Evolutionary conservation across 2,797 vertebrate genomes (phyloP), one percentile per base, ranked within the genome.

Genomic region (Rhinatrema bivittatum): DNA sequence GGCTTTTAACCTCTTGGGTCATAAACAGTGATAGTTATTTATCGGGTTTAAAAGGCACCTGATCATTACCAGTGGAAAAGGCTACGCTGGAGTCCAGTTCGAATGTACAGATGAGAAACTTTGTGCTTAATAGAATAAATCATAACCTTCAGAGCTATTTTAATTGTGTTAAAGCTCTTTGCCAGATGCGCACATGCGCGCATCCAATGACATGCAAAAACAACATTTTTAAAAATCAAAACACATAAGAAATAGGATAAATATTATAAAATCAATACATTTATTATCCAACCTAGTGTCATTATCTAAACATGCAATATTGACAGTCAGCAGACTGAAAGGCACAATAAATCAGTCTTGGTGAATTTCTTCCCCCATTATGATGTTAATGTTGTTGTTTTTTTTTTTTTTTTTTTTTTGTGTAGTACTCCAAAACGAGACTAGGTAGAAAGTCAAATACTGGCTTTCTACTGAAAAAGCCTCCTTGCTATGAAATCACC

Each of bases 1-100:
- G 73, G 84, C 86, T 84, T 87, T 90, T 93, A 88, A 93, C 81
- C 89, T 82, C 80, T 67, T 39, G 82, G 93, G 91, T 93, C 89
- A 94, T 84, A 85, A 86, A 87, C 54, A 69, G 53, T 60, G 70
- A 74, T 70, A 78, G 74, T 74, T 82, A 69, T 71, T 84, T 73
- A 79, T 80, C 37, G 53, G 37, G 56, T 71, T 79, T 79, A 71
- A 76, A 82, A 65, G 43, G 46, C 65, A 69, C 47, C 59, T 62
- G 60, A 62, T 72, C 56, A 64, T 50, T 26, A 29, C 36, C 35
- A 61, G 43, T 53, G 50, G 59, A 55, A 50, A 55, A 64, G 25
- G 19, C 8, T 2, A 54, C 37, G 47, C 75, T 69, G n/a, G 62
- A 68, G 51, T 46, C 36, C 65, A 73, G 68, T 48, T 61, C 39